A percentile compares a stretch with the other conserved stretches of the same genome.
Conservation (phyloP, 2,797 vertebrate species). For the Menidia menidia region DNA sequence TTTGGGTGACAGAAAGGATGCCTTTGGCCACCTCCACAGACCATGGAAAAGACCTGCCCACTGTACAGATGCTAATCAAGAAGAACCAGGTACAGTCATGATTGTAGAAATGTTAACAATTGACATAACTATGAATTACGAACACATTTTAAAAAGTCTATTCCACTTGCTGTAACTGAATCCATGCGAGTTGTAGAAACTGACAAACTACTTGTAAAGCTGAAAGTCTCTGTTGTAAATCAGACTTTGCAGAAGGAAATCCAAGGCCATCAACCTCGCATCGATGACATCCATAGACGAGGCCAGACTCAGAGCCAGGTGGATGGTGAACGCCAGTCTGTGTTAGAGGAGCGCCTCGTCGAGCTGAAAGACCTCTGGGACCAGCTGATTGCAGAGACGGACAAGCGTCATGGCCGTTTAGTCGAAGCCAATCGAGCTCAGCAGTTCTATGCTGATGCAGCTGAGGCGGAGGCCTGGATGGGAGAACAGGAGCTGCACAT, state of each 20-base stretch:
- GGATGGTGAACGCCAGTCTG: slow-evolving; percentile 78
- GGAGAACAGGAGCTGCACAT: slow-evolving; percentile 97
- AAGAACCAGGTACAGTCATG: slow-evolving; percentile 90
- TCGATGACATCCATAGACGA: slow-evolving; percentile 88
- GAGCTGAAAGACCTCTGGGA: slow-evolving; percentile 89
- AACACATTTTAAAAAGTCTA: not conserved
- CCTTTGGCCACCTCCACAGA: slow-evolving; percentile 90
- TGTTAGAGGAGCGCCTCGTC: slow-evolving; percentile 80
- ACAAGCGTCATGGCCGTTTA: slow-evolving; percentile 86
- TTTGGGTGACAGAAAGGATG: slow-evolving; percentile 94
- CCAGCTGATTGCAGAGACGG: slow-evolving; percentile 86
- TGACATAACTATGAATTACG: not conserved
- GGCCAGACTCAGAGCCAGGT: slow-evolving; percentile 78
- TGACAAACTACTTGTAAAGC: not conserved
- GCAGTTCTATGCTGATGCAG: slow-evolving; percentile 92
- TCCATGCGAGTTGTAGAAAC: not conserved
- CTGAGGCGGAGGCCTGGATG: slow-evolving; percentile 96
- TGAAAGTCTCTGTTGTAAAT: slow-evolving; percentile 31
- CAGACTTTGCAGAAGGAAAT: slow-evolving; percentile 96
- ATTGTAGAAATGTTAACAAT: not conserved
- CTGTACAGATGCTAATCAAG: slow-evolving; percentile 93
- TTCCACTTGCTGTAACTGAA: no score
- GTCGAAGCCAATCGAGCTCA: slow-evolving; percentile 88
- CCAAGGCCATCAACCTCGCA: slow-evolving; percentile 93
- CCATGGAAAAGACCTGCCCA: slow-evolving; percentile 93